Percentiles rank a stretch among this genome's conserved stretches.
These are phyloP conservation scores for Microcebus lehilahytsara DNA, from an alignment of 2,113 vertebrate genomes.

Conservation along the genomic window DNA sequence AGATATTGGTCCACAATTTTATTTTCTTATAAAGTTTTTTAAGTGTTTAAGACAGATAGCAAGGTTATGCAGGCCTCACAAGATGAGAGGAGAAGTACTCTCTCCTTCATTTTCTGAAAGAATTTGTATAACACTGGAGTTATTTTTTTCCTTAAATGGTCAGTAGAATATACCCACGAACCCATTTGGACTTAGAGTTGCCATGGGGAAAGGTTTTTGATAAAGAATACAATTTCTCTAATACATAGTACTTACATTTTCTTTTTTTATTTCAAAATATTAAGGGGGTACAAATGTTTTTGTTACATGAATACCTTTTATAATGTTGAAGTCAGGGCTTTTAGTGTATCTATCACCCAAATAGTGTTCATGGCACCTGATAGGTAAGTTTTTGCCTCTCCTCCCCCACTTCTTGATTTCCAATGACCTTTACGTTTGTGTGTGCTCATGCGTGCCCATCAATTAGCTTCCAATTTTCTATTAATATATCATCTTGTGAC, in stretches of 20 bases:
- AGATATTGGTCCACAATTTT: not conserved
- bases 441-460: too few species aligned
- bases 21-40: not conserved
- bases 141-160: not conserved
- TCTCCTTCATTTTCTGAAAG: constrained; percentile 2
- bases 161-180: not conserved
- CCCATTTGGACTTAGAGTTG: not conserved
- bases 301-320: too few species aligned
- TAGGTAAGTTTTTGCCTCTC: too few species aligned
- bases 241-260: not conserved
- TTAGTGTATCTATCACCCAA: too few species aligned
- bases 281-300: too few species aligned
- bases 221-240: constrained; percentile 18
- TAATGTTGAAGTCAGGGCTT: too few species aligned
- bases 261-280: not conserved
- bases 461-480: too few species aligned
- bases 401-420: too few species aligned
- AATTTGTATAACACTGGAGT: not conserved
- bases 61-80: not conserved
- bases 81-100: not conserved
- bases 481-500: not conserved
- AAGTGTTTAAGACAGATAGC: not conserved
- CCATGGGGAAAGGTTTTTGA: not conserved
- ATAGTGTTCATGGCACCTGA: too few species aligned
- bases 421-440: too few species aligned